Evolutionary conservation across 2,888 invertebrate genomes (phyloP), one percentile per base, ranked within the genome.

Genomic region (Mythimna impura): DNA sequence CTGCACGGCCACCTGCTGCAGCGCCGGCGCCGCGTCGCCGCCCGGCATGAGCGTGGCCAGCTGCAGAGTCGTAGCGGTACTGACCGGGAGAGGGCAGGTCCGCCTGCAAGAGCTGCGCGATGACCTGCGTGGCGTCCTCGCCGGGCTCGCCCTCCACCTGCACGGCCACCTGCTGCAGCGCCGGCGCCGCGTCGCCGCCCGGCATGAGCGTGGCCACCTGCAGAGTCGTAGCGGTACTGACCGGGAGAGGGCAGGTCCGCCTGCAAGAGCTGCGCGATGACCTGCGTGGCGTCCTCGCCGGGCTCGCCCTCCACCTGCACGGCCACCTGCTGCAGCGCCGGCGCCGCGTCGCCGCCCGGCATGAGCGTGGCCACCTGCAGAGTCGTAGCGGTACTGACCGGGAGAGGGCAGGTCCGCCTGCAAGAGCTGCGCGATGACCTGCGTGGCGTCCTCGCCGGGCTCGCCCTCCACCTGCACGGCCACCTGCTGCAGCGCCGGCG

Each of bases 201-300:
- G 25, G 25, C 25, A 25, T 25, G 25, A 25, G 25, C 82, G 94
- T 96, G 3, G 40, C 40, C 40, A 96, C 96, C 91, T 96, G 95
- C 90, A 36, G 34, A 36, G 8, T 36, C 34, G 34, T 36, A 36
- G 34, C 34, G 34, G n/a, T 52, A 54, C 55, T 55, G 55, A 55
- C 98, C 98, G 87, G 98, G 98, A 84, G 98, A 98, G 52, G 98
- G 98, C 85, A 98, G 97, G 91, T 98, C 98, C 0, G 98, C 98
- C 95, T 98, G 98, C 71, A 98, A 97, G 72, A 98, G 97, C 94
- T 98, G 98, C 78, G 98, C 98, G 75, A 98, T 98, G 89, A 98
- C 98, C 93, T 98, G 98, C 84, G 97, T 97, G 91, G 97, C 97
- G 90, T 97, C 97, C 89, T 96, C 97, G 36, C 95, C 96, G 50